These are phyloP conservation scores for Drosophila sordidula DNA, from an alignment of 2,888 invertebrate species.

Conservation along the genomic window DNA sequence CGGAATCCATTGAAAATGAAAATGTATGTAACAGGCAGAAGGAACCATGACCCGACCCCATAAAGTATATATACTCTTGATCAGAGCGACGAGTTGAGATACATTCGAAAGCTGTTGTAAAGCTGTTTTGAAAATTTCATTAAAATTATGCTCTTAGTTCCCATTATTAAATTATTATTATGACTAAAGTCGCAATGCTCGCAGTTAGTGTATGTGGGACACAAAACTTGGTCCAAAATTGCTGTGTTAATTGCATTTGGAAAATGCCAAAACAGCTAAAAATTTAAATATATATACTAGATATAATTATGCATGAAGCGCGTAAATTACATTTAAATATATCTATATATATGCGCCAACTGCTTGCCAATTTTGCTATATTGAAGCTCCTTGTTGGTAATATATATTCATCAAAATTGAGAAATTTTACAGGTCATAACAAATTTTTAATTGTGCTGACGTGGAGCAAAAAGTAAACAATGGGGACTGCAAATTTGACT, in stretches of 20 bases:
- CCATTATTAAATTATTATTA: no score
- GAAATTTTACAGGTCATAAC: conserved; percentile 78
- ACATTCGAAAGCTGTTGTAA: no score
- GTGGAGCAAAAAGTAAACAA: conserved; percentile 24
- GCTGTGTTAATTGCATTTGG: conserved; percentile 47
- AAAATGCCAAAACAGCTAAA: conserved; percentile 36
- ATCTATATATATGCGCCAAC: no score
- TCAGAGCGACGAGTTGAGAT: no score
- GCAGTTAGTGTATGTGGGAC: conserved; percentile 8
- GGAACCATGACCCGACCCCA: no score
- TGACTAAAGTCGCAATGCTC: background rate
- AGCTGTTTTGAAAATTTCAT: no score
- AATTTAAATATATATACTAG: conserved; percentile 12
- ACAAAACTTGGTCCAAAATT: conserved; percentile 19
- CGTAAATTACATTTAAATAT: conserved; percentile 41
- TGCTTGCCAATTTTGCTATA: conserved; percentile 4
- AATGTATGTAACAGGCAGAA: no score
- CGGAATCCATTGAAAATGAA: no score
- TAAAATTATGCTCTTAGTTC: no score
- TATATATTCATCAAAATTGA: conserved; percentile 77
- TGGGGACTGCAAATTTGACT: background rate
- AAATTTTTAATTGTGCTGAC: conserved; percentile 72
- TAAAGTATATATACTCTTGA: no score
- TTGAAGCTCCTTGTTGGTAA: conserved; percentile 36
- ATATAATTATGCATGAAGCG: background rate